Evolutionary conservation across 2,888 invertebrate genomes (phyloP).

Genomic region (Drosophila nr. medialis): DNA sequence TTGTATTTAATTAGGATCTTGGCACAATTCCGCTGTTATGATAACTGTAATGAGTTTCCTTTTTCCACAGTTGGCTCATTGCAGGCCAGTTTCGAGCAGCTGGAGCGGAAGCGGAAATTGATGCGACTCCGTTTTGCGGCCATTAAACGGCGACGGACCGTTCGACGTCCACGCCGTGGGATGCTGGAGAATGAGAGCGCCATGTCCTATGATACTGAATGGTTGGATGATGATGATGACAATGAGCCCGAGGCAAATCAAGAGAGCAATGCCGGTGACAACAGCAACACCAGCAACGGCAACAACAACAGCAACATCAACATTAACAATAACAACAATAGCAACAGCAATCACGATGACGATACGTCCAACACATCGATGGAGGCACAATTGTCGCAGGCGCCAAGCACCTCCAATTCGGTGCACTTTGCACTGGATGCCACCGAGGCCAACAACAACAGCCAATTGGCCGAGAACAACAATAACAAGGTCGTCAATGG

Average conservation of each 20-base stretch:
- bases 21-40: no score
- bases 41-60: neutral
- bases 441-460: conserved; percentile 51
- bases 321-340: conserved; percentile 4
- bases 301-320: conserved; percentile 8
- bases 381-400: conserved; percentile 71
- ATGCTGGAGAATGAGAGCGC: conserved; percentile 47
- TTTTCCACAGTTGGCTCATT: conserved; percentile 44
- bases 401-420: conserved; percentile 68
- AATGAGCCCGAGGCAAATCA: conserved; percentile 4
- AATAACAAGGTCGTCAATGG: conserved; percentile 48
- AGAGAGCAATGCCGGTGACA: conserved; percentile 19
- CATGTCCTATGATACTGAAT: conserved; percentile 44
- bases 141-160: conserved; percentile 48
- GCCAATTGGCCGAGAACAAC: conserved; percentile 45
- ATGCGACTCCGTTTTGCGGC: conserved; percentile 36
- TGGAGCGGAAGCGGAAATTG: conserved; percentile 62
- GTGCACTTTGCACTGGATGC: conserved; percentile 42
- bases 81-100: conserved; percentile 44
- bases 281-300: conserved; percentile 6
- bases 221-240: conserved; percentile 37
- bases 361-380: conserved; percentile 66
- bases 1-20: neutral
- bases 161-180: conserved; percentile 22
- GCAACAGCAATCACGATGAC: conserved; percentile 34